These are phyloP conservation scores for Reinhardtius hippoglossoides DNA, from an alignment of 2,113 vertebrate species.

Conservation along the genomic window DNA sequence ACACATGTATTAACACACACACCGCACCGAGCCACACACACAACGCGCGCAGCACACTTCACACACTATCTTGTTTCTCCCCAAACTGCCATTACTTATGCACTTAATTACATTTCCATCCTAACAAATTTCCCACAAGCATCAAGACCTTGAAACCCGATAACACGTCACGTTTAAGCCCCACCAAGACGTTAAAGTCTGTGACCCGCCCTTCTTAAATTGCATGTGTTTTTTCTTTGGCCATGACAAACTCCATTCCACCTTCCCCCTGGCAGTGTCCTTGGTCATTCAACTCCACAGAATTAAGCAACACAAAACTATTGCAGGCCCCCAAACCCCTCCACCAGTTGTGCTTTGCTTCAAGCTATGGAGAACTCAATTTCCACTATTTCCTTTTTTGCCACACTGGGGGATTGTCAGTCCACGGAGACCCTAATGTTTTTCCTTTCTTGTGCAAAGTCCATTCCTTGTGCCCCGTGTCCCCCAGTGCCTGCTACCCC, in stretches of 20 bases:
- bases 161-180: constrained; percentile 58
- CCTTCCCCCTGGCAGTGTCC: constrained; percentile 25
- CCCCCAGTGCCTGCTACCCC: too few species aligned
- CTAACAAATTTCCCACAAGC: constrained; percentile 69
- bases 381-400: too few species aligned
- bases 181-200: constrained; percentile 54
- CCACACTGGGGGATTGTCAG: too few species aligned
- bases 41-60: constrained; percentile 70
- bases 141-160: constrained; percentile 64
- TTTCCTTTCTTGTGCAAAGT: too few species aligned
- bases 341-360: too few species aligned
- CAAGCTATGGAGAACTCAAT: too few species aligned
- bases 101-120: constrained; percentile 78
- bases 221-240: constrained; percentile 31
- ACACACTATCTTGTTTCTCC: constrained; percentile 78
- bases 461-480: too few species aligned
- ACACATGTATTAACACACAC: constrained; percentile 60
- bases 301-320: constrained; percentile 30
- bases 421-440: too few species aligned
- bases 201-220: constrained; percentile 35
- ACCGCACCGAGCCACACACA: constrained; percentile 29
- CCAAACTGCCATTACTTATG: constrained; percentile 60
- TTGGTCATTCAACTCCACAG: constrained; percentile 18
- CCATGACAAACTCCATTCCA: constrained; percentile 48
- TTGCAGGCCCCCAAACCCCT: background rate